Evolutionary conservation across 2,113 vertebrate genomes (phyloP).

Genomic region (Daboia siamensis): DNA sequence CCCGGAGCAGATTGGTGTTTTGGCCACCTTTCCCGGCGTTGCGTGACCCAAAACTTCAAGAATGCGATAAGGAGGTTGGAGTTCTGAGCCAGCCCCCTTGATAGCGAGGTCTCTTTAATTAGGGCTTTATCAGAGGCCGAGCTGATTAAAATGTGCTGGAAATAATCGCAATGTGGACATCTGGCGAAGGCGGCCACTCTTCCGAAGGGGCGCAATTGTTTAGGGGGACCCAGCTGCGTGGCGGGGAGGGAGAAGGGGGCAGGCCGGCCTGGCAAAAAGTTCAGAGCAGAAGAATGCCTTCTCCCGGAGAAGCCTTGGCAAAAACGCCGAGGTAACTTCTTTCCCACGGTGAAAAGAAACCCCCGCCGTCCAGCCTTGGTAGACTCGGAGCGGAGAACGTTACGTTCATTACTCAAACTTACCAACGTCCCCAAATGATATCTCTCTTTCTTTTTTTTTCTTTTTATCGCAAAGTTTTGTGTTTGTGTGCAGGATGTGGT

Average conservation of each 20-base stretch:
- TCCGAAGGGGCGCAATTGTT: slow-evolving; percentile 49
- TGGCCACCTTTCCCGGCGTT: slow-evolving; percentile 60
- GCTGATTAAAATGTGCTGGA: slow-evolving; percentile 69
- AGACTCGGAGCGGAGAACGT: slow-evolving; percentile 26
- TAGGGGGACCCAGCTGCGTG: slow-evolving; percentile 40
- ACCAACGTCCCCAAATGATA: background rate
- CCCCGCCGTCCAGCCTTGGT: slow-evolving; percentile 56
- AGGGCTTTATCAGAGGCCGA: slow-evolving; percentile 63
- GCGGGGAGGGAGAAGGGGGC: slow-evolving; percentile 16
- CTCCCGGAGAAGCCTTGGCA: slow-evolving; percentile 54
- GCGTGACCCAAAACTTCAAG: slow-evolving; percentile 62
- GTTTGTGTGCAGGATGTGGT: background rate
- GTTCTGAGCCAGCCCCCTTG: slow-evolving; percentile 49
- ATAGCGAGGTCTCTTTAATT: slow-evolving; percentile 68
- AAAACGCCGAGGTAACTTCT: slow-evolving; percentile 68
- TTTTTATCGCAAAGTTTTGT: background rate
- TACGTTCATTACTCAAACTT: slow-evolving; percentile 3
- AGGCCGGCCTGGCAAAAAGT: background rate
- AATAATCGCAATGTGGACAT: slow-evolving; percentile 63
- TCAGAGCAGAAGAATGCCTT: slow-evolving; percentile 23
- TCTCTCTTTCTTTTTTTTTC: too few species aligned
- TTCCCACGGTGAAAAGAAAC: slow-evolving; percentile 69
- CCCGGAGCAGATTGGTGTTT: slow-evolving; percentile 56
- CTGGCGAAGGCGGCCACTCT: slow-evolving; percentile 44
- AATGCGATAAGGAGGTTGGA: slow-evolving; percentile 58